Conservation (phyloP, 2,888 invertebrate species). For the Epistrophe grossulariae region DNA sequence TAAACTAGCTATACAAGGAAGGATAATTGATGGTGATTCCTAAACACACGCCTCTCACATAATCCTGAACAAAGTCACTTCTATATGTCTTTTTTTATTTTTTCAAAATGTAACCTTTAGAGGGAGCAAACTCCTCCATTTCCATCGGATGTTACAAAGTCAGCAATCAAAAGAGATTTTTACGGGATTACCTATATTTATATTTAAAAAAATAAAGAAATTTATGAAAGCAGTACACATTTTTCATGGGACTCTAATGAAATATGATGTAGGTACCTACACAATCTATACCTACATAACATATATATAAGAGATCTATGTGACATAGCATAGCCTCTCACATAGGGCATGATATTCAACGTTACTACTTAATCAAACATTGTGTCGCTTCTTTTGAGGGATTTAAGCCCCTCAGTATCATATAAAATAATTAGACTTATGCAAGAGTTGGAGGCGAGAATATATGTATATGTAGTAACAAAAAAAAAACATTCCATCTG, state of each 20-base stretch:
- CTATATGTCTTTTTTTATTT: constrained; percentile 22
- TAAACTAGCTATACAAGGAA: constrained; percentile 31
- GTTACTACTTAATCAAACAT: constrained; percentile 29
- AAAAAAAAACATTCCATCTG: background rate
- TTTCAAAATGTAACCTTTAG: constrained; percentile 14
- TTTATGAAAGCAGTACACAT: constrained; percentile 31
- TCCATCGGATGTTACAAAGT: constrained; percentile 37
- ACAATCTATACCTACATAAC: constrained; percentile 9
- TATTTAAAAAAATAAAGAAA: constrained; percentile 7
- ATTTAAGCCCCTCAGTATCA: constrained; percentile 5
- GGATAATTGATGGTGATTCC: constrained; percentile 38
- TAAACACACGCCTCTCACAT: constrained; percentile 32
- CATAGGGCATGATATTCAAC: constrained; percentile 9
- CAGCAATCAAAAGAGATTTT: constrained; percentile 47
- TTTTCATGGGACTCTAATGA: constrained; percentile 28
- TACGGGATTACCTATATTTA: constrained; percentile 35
- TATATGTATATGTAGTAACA: background rate
- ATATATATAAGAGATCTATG: background rate
- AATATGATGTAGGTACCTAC: constrained; percentile 19
- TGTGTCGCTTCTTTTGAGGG: constrained; percentile 35
- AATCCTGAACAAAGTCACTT: constrained; percentile 32
- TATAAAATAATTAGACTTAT: constrained; percentile 16
- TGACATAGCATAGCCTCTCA: background rate
- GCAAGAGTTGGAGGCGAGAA: background rate
- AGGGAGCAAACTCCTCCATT: constrained; percentile 9